A percentile compares a stretch with the other conserved stretches of the same genome.
phyloP scores from a whole-genome alignment of 2,888 invertebrate species.

The Laspeyria flexula region DNA sequence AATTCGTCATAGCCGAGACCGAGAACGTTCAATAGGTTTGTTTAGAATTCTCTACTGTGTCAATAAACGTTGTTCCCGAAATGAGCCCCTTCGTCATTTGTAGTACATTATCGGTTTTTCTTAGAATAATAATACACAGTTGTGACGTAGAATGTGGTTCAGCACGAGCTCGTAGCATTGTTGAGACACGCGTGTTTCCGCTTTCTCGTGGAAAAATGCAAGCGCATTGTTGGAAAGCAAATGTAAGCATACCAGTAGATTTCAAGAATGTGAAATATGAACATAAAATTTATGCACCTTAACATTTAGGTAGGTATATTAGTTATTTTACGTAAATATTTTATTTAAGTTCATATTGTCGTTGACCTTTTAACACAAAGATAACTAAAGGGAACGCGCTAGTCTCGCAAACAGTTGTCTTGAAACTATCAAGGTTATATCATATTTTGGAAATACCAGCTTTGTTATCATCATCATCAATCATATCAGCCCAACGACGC shows the following conservation, averaged over 20 bases:
- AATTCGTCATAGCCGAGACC: slow-evolving; percentile 13
- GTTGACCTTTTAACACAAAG: slow-evolving; percentile 1
- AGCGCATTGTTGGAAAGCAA: slow-evolving; percentile 80
- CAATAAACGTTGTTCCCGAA: slow-evolving; percentile 40
- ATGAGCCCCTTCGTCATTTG: slow-evolving; percentile 26
- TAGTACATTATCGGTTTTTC: slow-evolving; percentile 61
- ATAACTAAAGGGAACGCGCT: background rate
- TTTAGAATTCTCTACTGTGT: slow-evolving; percentile 31
- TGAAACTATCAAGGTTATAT: background rate
- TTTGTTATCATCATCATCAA: no score
- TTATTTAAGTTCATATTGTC: background rate
- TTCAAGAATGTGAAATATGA: slow-evolving; percentile 51
- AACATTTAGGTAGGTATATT: slow-evolving; percentile 7
- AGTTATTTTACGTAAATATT: no score
- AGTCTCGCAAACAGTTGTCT: background rate
- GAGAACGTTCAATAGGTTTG: slow-evolving; percentile 25
- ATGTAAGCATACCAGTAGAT: slow-evolving; percentile 56
- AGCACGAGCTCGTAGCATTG: slow-evolving; percentile 76
- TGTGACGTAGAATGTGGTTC: slow-evolving; percentile 71
- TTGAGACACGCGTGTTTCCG: slow-evolving; percentile 82
- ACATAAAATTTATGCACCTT: slow-evolving; percentile 28
- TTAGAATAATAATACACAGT: slow-evolving; percentile 78
- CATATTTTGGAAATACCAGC: background rate
- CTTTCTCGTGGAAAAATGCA: slow-evolving; percentile 85
- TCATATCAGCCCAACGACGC: no score